Evolutionary conservation across 2,797 vertebrate genomes (phyloP).

Genomic region (Gymnothorax reevesii): DNA sequence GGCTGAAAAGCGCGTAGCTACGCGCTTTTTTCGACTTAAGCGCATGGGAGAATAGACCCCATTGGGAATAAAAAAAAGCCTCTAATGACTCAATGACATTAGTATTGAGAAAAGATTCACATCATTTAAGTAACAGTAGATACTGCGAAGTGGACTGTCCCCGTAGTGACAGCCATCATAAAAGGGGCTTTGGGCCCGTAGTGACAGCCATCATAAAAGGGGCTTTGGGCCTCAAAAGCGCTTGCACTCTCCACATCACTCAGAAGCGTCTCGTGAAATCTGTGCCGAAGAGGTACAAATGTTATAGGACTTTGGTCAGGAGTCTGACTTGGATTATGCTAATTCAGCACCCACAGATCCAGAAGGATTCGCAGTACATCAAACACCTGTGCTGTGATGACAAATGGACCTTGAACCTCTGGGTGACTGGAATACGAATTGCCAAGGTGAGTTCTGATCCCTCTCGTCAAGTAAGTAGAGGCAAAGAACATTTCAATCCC

Average conservation of each 20-base stretch:
- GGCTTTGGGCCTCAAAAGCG: not conserved
- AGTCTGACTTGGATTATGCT: conserved; percentile 21
- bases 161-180: not conserved
- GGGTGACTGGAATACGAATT: conserved; percentile 93
- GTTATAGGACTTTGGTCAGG: not conserved
- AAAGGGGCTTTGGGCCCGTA: not conserved
- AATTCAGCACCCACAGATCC: conserved; percentile 94
- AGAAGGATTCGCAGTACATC: conserved; percentile 97
- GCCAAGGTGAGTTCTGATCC: conserved; percentile 82
- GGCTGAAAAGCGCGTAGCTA: no score
- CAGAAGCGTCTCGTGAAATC: not conserved
- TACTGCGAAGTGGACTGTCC: not conserved
- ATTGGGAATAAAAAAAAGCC: not conserved
- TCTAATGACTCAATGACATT: not conserved
- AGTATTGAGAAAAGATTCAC: not conserved
- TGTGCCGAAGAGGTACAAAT: not conserved
- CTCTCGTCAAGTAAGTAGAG: not conserved
- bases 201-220: not conserved
- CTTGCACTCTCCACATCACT: not conserved
- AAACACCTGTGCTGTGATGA: conserved; percentile 96
- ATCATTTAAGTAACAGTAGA: not conserved
- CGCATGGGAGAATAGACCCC: no score
- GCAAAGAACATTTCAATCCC: not conserved
- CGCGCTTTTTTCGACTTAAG: no score
- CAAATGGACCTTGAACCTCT: conserved; percentile 77